A percentile compares a stretch with the other conserved stretches of the same genome.
Conservation (phyloP, 2,888 invertebrate species). For the Eupithecia pulchellata region DNA sequence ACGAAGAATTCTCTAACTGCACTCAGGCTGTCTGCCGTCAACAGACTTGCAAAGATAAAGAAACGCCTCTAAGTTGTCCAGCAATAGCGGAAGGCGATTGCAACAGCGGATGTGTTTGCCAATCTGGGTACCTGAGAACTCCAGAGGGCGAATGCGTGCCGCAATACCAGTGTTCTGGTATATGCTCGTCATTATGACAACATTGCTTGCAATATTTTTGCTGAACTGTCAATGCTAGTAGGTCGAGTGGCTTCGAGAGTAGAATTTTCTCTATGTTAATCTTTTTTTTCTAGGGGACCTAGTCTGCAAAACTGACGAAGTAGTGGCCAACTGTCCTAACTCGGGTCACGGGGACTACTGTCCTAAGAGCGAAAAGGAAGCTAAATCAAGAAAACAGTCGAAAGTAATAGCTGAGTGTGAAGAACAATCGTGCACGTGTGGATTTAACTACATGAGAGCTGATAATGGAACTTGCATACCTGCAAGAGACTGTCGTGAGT, state of each 20-base stretch:
- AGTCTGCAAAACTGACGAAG: conserved; percentile 28
- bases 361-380: conserved; percentile 29
- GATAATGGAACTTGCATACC: conserved; percentile 55
- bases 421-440: conserved; percentile 53
- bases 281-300: conserved; percentile 30
- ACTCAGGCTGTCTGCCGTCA: conserved; percentile 34
- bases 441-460: conserved; percentile 51
- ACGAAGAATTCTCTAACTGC: conserved; percentile 33
- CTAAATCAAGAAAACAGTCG: conserved; percentile 36
- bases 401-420: conserved; percentile 24
- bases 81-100: conserved; percentile 15
- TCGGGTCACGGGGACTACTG: conserved; percentile 30
- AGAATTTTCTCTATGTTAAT: not conserved
- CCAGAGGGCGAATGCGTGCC: conserved; percentile 23
- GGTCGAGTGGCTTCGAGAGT: not conserved
- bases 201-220: too few relatives aligned
- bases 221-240: not conserved
- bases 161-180: conserved; percentile 24
- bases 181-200: not conserved
- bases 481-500: conserved; percentile 56
- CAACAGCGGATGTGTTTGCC: conserved; percentile 34
- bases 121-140: conserved; percentile 21
- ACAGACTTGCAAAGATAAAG: conserved; percentile 28
- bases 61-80: not conserved
- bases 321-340: conserved; percentile 21